A percentile compares a stretch with the other conserved stretches of the same genome.
phyloP scores from a whole-genome alignment of 2,113 vertebrate genomes.

The Pollimyrus isidori region DNA sequence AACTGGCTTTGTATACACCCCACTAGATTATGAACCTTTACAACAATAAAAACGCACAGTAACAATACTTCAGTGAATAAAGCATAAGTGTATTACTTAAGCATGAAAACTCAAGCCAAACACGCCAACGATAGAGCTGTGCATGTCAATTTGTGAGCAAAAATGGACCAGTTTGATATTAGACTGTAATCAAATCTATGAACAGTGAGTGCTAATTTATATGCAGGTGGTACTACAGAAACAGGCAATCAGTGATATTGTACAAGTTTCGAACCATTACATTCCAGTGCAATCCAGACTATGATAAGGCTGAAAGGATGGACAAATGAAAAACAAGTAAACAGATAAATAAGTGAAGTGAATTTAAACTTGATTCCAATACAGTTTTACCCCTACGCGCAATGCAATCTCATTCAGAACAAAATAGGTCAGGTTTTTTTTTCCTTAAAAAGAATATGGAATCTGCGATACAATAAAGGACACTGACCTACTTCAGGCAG shows the following conservation, averaged over 20 bases:
- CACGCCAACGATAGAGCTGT: not conserved
- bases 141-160: not conserved
- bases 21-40: not conserved
- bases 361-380: conserved; percentile 23
- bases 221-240: not conserved
- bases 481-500: conserved; percentile 38
- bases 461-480: conserved; percentile 28
- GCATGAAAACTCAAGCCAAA: not conserved
- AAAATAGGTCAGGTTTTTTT: conserved; percentile 34
- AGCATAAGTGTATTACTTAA: not conserved
- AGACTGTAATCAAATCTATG: not conserved
- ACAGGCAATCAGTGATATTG: not conserved
- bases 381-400: conserved; percentile 21
- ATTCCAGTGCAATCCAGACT: not conserved
- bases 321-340: conserved; percentile 26
- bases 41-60: not conserved
- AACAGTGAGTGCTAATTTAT: not conserved
- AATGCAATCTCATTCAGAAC: conserved; percentile 26
- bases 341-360: not conserved
- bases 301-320: not conserved
- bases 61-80: not conserved
- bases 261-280: not conserved
- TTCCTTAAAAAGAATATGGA: conserved; percentile 30
- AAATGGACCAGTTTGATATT: not conserved
- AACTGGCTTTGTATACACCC: not conserved